A percentile compares a stretch with the other conserved stretches of the same genome.
Conservation (phyloP, 2,797 vertebrate genomes). For the Denticeps clupeoides region DNA sequence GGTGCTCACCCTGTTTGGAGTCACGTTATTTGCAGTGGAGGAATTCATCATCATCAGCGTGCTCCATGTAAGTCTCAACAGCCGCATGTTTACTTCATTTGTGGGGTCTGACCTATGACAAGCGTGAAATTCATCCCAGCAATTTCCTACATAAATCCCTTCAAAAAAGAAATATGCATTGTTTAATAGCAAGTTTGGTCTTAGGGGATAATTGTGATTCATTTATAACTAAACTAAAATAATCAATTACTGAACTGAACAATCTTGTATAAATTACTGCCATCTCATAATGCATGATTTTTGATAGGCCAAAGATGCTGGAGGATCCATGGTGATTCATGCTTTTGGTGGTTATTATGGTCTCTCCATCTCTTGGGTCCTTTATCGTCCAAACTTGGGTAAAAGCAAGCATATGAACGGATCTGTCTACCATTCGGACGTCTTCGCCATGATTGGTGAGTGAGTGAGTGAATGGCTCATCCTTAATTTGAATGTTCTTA, state of each 20-base stretch:
- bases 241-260: neutral
- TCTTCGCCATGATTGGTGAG: constrained; percentile 94
- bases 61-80: constrained; percentile 69
- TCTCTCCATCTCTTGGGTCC: constrained; percentile 77
- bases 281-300: neutral
- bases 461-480: too few relatives aligned
- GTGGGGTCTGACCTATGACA: neutral
- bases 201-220: too few relatives aligned
- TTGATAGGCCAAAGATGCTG: constrained; percentile 79
- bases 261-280: neutral
- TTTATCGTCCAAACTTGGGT: constrained; percentile 77
- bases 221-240: neutral
- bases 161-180: too few relatives aligned
- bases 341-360: constrained; percentile 92
- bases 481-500: neutral
- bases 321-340: constrained; percentile 96
- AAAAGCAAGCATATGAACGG: constrained; percentile 69
- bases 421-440: constrained; percentile 78
- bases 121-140: neutral
- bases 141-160: too few relatives aligned
- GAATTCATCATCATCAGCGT: constrained; percentile 77
- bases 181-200: too few relatives aligned
- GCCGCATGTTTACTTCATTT: neutral
- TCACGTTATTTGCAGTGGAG: constrained; percentile 83
- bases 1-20: constrained; percentile 83